phyloP scores from a whole-genome alignment of 2,797 vertebrate species.

The Tokudaia muenninki region DNA sequence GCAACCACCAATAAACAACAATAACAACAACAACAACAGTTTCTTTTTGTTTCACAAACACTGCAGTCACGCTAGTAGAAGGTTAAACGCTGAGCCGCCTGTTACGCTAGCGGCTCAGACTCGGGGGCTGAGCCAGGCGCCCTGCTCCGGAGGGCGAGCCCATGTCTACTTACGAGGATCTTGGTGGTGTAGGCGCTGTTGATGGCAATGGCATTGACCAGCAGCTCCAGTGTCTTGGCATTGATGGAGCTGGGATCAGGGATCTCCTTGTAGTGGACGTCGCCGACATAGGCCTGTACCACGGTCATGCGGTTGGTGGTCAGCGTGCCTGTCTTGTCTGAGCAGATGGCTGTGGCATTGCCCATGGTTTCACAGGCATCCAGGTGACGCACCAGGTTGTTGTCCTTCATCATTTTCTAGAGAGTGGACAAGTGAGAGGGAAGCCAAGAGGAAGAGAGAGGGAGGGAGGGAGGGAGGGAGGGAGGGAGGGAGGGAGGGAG shows the following conservation, averaged over 20 bases:
- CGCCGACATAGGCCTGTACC: constrained; percentile 94
- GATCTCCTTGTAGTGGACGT: constrained; percentile 95
- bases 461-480: not conserved
- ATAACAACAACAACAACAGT: not conserved
- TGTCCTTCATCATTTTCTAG: constrained; percentile 99
- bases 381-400: constrained; percentile 98
- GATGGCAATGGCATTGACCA: constrained; percentile 95
- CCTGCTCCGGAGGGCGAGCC: not conserved
- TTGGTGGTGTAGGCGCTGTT: constrained; percentile 99
- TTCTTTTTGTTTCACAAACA: not conserved
- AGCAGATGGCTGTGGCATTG: constrained; percentile 99
- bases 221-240: constrained; percentile 93
- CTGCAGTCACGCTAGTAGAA: not conserved
- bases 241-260: constrained; percentile 93
- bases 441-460: not conserved
- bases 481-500: not conserved
- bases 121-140: not conserved
- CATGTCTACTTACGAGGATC: constrained; percentile 93
- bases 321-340: constrained; percentile 98
- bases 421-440: constrained; percentile 22
- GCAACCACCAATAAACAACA: not conserved
- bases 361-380: constrained; percentile 99
- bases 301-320: constrained; percentile 99
- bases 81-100: not conserved
- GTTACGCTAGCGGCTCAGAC: accelerated